Conservation (phyloP, 2,888 invertebrate species). For the Trisateles emortualis region DNA sequence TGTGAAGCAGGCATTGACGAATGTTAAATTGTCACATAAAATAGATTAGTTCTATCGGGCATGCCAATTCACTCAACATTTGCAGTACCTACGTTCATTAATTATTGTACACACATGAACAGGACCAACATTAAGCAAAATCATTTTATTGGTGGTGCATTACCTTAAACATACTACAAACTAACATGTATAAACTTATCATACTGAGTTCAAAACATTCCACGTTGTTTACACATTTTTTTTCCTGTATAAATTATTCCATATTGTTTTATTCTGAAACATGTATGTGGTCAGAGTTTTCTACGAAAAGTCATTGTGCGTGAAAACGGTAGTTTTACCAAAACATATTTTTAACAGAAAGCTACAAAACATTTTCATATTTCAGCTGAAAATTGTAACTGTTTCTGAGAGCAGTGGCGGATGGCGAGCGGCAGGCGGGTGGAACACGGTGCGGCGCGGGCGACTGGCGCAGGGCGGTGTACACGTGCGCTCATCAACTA, state of each 20-base stretch:
- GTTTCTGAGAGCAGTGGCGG: slow-evolving; percentile 59
- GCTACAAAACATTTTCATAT: slow-evolving; percentile 84
- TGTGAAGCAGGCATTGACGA: too few species aligned
- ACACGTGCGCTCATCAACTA: slow-evolving; percentile 86
- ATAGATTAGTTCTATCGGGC: too few species aligned
- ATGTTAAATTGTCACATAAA: too few species aligned
- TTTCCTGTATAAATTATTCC: slow-evolving; percentile 40
- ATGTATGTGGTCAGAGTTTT: slow-evolving; percentile 68
- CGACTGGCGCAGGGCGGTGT: slow-evolving; percentile 72
- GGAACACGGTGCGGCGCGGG: slow-evolving; percentile 55
- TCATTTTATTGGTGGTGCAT: background rate
- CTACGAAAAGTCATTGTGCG: slow-evolving; percentile 80
- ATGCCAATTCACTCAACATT: too few species aligned
- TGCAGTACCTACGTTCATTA: too few species aligned
- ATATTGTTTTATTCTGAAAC: slow-evolving; percentile 44
- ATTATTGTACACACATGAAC: too few species aligned
- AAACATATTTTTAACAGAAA: slow-evolving; percentile 79
- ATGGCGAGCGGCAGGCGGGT: slow-evolving; percentile 54
- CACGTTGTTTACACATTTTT: slow-evolving; percentile 15
- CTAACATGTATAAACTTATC: slow-evolving; percentile 21
- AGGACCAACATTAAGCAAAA: background rate
- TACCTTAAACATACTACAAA: slow-evolving; percentile 13
- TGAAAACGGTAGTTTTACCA: slow-evolving; percentile 80
- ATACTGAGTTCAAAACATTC: slow-evolving; percentile 23
- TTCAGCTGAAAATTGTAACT: slow-evolving; percentile 83